These are phyloP conservation scores for Tipula vernalis DNA, from an alignment of 2,888 invertebrate species.

Conservation along the genomic window DNA sequence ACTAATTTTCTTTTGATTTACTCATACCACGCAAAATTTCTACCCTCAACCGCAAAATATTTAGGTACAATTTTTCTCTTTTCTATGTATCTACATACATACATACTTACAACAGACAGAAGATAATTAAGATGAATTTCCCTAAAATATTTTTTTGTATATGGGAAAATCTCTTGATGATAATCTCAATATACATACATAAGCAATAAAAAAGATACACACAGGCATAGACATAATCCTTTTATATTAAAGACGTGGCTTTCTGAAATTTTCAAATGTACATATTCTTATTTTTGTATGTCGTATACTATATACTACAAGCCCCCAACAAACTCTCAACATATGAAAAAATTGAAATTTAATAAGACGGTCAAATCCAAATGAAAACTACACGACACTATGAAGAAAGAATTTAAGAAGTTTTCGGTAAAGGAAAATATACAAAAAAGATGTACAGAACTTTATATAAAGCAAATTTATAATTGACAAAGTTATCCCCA, in stretches of 20 bases:
- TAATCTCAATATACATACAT: not conserved
- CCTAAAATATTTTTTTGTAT: not conserved
- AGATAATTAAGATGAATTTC: constrained; percentile 4
- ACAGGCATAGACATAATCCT: not conserved
- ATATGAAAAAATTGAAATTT: not conserved
- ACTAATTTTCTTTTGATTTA: not conserved
- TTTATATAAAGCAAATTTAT: not conserved
- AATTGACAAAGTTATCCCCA: not conserved
- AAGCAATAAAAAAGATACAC: not conserved
- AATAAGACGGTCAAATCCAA: not conserved
- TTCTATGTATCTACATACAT: not conserved
- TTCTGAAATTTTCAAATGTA: not conserved
- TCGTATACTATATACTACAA: not conserved
- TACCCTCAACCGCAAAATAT: not conserved
- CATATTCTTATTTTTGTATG: not conserved
- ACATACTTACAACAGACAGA: not conserved
- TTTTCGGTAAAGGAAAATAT: not conserved
- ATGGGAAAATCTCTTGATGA: not conserved
- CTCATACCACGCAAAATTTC: not conserved
- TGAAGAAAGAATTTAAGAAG: not conserved
- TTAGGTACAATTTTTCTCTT: not conserved
- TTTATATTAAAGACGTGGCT: not conserved
- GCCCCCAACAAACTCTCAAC: not conserved
- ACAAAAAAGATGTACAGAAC: not conserved
- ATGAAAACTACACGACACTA: not conserved